A percentile compares a stretch with the other conserved stretches of the same genome.
These are phyloP conservation scores for Germaria angustata DNA, from an alignment of 2,888 invertebrate genomes.

Conservation along the genomic window DNA sequence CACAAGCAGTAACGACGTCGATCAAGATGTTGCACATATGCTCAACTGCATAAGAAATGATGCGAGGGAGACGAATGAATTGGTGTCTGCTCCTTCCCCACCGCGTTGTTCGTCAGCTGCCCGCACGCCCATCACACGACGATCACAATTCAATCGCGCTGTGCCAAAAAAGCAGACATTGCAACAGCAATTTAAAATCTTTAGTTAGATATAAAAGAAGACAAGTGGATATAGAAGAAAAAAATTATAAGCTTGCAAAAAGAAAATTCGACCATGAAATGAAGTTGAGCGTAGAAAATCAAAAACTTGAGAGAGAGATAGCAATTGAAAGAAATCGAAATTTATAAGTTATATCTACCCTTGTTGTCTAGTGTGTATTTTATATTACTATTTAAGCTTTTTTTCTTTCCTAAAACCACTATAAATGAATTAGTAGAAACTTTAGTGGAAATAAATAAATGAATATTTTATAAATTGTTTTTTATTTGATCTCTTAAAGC, in stretches of 20 bases:
- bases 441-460: too few relatives aligned
- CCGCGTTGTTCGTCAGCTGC: too few relatives aligned
- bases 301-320: constrained; percentile 17
- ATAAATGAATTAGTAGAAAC: too few relatives aligned
- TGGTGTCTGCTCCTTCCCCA: too few relatives aligned
- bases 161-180: not conserved
- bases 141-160: too few relatives aligned
- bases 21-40: not conserved
- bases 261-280: constrained; percentile 14
- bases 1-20: too few relatives aligned
- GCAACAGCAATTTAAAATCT: not conserved
- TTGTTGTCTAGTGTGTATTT: constrained; percentile 5
- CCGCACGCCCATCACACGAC: too few relatives aligned
- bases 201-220: not conserved
- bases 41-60: not conserved
- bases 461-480: too few relatives aligned
- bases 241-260: too few relatives aligned
- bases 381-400: not conserved
- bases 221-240: too few relatives aligned
- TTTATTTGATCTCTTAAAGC: too few relatives aligned
- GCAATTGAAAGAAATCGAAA: not conserved
- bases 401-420: not conserved
- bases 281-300: constrained; percentile 13
- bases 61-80: not conserved
- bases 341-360: too few relatives aligned